A percentile compares a stretch with the other conserved stretches of the same genome.
Conservation (phyloP, 1,140 invertebrate genomes). For the Zophobas atratus region DNA sequence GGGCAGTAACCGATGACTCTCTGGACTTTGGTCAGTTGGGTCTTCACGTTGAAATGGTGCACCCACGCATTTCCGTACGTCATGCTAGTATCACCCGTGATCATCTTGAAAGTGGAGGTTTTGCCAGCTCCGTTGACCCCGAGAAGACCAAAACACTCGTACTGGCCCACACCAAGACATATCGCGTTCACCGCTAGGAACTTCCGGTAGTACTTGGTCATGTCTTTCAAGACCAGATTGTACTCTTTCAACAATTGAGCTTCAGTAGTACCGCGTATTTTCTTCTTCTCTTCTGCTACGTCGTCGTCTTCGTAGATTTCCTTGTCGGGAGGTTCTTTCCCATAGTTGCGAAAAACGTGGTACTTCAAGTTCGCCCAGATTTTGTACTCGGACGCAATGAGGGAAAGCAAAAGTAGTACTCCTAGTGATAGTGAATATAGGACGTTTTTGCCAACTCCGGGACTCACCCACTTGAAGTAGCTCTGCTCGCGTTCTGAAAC, state of each 20-base stretch:
- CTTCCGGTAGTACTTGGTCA: constrained; percentile 80
- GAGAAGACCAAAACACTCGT: constrained; percentile 92
- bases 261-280: constrained; percentile 60
- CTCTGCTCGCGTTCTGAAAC: constrained; percentile 31
- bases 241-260: constrained; percentile 59
- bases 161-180: constrained; percentile 73
- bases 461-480: constrained; percentile 63
- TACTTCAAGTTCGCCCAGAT: constrained; percentile 68
- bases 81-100: constrained; percentile 86
- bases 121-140: constrained; percentile 87
- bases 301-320: constrained; percentile 67
- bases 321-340: constrained; percentile 43
- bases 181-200: constrained; percentile 82
- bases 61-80: constrained; percentile 64
- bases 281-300: constrained; percentile 67
- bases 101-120: constrained; percentile 91
- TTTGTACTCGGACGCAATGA: constrained; percentile 70
- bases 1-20: constrained; percentile 85
- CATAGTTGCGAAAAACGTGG: constrained; percentile 45
- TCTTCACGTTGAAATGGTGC: constrained; percentile 70
- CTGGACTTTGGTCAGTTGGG: constrained; percentile 72
- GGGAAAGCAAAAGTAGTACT: constrained; percentile 65
- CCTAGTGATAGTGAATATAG: constrained; percentile 65
- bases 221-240: constrained; percentile 69
- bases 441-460: constrained; percentile 70